These are phyloP conservation scores for Mylabris sibirica DNA, from an alignment of 2,888 invertebrate genomes.

Conservation along the genomic window DNA sequence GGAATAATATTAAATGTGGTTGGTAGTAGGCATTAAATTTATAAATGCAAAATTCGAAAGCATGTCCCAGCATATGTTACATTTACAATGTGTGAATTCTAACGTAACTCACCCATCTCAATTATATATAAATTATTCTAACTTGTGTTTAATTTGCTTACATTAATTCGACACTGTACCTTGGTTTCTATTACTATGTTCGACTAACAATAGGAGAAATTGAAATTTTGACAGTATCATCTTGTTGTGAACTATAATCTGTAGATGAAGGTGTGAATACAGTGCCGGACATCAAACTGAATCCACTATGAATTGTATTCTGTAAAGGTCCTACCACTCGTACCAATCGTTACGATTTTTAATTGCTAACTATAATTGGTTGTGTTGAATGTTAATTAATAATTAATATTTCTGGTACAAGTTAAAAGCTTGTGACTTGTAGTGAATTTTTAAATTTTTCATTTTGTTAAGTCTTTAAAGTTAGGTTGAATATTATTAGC, in stretches of 20 bases:
- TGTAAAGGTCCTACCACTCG: too few species aligned
- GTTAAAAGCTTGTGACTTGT: neutral
- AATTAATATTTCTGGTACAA: neutral
- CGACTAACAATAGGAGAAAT: constrained; percentile 9
- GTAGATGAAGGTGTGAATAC: neutral
- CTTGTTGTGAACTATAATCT: neutral
- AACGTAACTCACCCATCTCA: constrained; percentile 34
- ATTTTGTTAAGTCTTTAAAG: neutral
- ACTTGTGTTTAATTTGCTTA: constrained; percentile 39
- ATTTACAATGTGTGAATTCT: constrained; percentile 34
- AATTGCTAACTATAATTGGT: too few species aligned
- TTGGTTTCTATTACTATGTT: constrained; percentile 27
- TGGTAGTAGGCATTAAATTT: constrained; percentile 34
- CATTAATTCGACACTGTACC: constrained; percentile 33
- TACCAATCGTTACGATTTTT: too few species aligned
- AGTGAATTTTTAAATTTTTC: neutral
- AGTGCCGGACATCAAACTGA: neutral
- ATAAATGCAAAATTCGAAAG: constrained; percentile 38
- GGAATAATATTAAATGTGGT: constrained; percentile 21
- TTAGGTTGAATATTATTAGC: neutral
- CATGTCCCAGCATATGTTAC: constrained; percentile 41
- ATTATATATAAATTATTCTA: constrained; percentile 38
- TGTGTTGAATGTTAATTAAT: neutral
- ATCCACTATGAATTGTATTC: too few species aligned
- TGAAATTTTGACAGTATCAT: constrained; percentile 25